Evolutionary conservation across 2,797 vertebrate genomes (phyloP), one percentile per base, ranked within the genome.

Genomic region (Centroberyx gerrardi): DNA sequence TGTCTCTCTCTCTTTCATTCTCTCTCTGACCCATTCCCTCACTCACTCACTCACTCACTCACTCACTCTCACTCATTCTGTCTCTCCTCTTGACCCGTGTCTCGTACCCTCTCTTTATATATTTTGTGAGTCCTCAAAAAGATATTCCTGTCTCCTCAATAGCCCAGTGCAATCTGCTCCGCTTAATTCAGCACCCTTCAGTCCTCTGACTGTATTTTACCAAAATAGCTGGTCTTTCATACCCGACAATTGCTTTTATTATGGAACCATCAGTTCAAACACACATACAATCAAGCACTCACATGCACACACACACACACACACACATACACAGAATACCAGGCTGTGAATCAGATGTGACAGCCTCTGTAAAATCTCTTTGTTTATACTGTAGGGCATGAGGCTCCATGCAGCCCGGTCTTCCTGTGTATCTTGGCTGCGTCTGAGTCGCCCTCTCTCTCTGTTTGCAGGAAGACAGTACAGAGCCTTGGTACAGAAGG

Each of bases 401-500:
- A 66, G 65, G 58, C 59, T 78, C 53, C 62, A 73, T 72, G 68
- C 40, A 53, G 71, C 65, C 58, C 33, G 40, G 63, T 71, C 53
- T 51, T 74, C 51, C 65, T 75, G 46, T 76, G 66, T 78, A 72
- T 76, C 58, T 61, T 52, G 22, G 38, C 71, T 60, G 64, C 64
- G 18, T 48, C 72, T 31, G 53, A 69, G 15, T 46, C 12, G 17
- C 51, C 38, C 64, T 22, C 75, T 52, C 58, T 72, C 40, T 68
- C 44, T 54, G 65, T 78, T 82, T 60, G 80, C 82, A 87, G 82
- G 70, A 81, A 56, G 68, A 70, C 49, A 36, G 18, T 46, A 65
- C 81, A 76, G 72, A 84, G 79, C 80, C 81, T 81, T 61, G 76
- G 81, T 88, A 84, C 88, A 90, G 88, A 89, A 92, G 91, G 92